phyloP scores from a whole-genome alignment of 2,797 vertebrate species.

The Synaphobranchus kaupii region DNA sequence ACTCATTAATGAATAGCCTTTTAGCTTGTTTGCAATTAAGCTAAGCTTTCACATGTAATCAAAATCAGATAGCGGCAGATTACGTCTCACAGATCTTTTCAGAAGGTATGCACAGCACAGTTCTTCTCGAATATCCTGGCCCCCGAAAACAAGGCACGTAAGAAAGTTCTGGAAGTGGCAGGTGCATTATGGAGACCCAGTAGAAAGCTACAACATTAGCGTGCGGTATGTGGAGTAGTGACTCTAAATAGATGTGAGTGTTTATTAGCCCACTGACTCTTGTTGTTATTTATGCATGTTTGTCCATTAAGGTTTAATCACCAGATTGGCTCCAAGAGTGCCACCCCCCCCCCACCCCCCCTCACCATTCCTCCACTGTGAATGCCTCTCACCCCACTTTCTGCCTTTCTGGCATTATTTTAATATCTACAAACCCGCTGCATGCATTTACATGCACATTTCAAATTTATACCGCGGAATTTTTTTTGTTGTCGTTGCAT shows the following conservation, averaged over 20 bases:
- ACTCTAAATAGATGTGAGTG: conserved; percentile 47
- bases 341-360: conserved; percentile 36
- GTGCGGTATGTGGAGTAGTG: conserved; percentile 22
- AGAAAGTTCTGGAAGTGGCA: background rate
- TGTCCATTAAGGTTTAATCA: conserved; percentile 97
- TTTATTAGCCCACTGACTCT: conserved; percentile 77
- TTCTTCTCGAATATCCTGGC: background rate
- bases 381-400: conserved; percentile 72
- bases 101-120: background rate
- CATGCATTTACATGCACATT: background rate
- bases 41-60: too few species aligned
- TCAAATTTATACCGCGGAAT: background rate
- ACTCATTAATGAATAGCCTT: too few species aligned
- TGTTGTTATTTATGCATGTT: conserved; percentile 96
- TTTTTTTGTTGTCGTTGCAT: conserved; percentile 78
- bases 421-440: conserved; percentile 76
- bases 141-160: background rate
- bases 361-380: conserved; percentile 38
- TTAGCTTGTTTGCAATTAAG: too few species aligned
- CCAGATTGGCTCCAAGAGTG: conserved; percentile 77
- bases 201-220: background rate
- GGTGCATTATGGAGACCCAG: conserved; percentile 38
- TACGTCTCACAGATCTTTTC: background rate
- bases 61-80: background rate
- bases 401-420: conserved; percentile 86